phyloP scores from a whole-genome alignment of 2,888 invertebrate genomes.

The Cryptophagus acutangulus region DNA sequence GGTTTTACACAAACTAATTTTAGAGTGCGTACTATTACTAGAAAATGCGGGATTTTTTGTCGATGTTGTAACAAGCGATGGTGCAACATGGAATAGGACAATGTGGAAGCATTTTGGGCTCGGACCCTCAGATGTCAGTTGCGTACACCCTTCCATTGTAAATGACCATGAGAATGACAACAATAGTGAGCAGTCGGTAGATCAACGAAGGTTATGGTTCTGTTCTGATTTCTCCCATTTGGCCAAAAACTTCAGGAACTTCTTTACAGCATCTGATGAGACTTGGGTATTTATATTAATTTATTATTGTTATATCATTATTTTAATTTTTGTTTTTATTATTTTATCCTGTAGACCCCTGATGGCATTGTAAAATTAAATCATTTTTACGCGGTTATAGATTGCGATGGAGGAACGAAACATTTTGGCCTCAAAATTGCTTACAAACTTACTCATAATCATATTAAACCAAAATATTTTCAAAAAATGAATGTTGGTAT shows the following conservation, averaged over 20 bases:
- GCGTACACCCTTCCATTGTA: slow-evolving; percentile 20
- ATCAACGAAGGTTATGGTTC: slow-evolving; percentile 23
- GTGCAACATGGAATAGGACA: too few species aligned
- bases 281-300: slow-evolving; percentile 3
- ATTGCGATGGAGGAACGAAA: not conserved
- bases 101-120: slow-evolving; percentile 21
- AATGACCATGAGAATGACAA: not conserved
- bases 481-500: slow-evolving; percentile 4
- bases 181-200: not conserved
- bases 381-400: not conserved
- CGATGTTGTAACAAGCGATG: slow-evolving; percentile 24
- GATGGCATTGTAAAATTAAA: not conserved
- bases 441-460: not conserved
- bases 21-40: slow-evolving; percentile 25
- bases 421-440: not conserved
- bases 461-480: slow-evolving; percentile 1
- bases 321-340: too few species aligned
- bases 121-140: slow-evolving; percentile 17
- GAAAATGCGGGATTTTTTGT: slow-evolving; percentile 20
- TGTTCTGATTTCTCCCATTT: slow-evolving; percentile 28
- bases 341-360: not conserved
- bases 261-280: not conserved
- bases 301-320: too few species aligned
- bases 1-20: slow-evolving; percentile 21
- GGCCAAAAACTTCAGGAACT: slow-evolving; percentile 22